A percentile compares a stretch with the other conserved stretches of the same genome.
phyloP scores from a whole-genome alignment of 2,797 vertebrate species.

The Smutsia gigantea region DNA sequence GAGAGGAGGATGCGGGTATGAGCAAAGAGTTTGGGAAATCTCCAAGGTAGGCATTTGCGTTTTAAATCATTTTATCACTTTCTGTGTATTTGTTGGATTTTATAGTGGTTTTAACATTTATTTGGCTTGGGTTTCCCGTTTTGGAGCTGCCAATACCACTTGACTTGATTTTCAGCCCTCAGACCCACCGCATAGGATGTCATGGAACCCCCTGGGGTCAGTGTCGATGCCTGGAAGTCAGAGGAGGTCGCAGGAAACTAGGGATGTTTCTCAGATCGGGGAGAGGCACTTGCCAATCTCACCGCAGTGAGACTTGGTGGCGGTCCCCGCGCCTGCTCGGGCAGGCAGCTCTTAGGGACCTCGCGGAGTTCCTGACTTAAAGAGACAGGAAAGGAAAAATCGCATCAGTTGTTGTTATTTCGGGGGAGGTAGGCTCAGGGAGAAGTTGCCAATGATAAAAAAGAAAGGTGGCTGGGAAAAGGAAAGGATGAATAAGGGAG shows the following conservation, averaged over 20 bases:
- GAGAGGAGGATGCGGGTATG: not conserved
- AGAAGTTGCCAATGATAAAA: not conserved
- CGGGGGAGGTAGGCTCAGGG: not conserved
- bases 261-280: slow-evolving; percentile 3
- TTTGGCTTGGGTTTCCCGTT: slow-evolving; percentile 12
- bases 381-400: slow-evolving; percentile 65
- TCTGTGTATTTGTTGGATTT: not conserved
- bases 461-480: not conserved
- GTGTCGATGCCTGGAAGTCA: not conserved
- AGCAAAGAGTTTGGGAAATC: slow-evolving; percentile 49
- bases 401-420: not conserved
- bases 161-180: slow-evolving; percentile 24
- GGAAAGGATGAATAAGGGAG: not conserved
- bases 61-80: not conserved
- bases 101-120: not conserved
- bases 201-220: not conserved
- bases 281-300: slow-evolving; percentile 78
- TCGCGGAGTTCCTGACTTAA: slow-evolving; percentile 73
- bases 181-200: not conserved
- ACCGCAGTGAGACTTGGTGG: slow-evolving; percentile 60
- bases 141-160: not conserved
- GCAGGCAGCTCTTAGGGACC: not conserved
- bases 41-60: slow-evolving; percentile 77
- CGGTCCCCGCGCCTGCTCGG: not conserved
- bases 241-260: not conserved